Evolutionary conservation across 2,797 vertebrate species (phyloP).

Genomic region (Enteromius fasciolatus): DNA sequence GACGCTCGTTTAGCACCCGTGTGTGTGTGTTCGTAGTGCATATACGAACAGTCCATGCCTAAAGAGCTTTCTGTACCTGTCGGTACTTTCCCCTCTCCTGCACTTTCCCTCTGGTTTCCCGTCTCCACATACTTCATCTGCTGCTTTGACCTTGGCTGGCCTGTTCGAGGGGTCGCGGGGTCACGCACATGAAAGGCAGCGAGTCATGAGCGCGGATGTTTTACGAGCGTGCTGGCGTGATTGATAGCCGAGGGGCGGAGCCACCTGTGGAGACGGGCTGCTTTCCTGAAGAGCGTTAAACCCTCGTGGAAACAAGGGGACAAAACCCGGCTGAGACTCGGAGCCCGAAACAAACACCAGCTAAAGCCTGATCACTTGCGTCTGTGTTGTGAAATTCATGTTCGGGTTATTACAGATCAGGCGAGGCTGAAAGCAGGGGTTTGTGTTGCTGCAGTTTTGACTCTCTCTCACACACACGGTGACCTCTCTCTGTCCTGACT

Average conservation of each 20-base stretch:
- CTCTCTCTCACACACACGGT: background rate
- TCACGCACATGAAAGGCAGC: constrained; percentile 77
- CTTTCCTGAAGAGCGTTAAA: constrained; percentile 55
- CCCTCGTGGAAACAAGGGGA: constrained; percentile 44
- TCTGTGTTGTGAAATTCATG: background rate
- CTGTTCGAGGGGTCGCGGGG: constrained; percentile 67
- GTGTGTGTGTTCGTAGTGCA: background rate
- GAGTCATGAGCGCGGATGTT: constrained; percentile 69
- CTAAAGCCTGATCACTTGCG: background rate
- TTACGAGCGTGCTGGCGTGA: constrained; percentile 77
- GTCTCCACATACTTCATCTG: constrained; percentile 46
- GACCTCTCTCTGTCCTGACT: background rate
- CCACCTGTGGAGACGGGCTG: constrained; percentile 60
- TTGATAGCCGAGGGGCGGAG: constrained; percentile 73
- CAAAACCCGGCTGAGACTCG: constrained; percentile 69
- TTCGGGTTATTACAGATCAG: background rate
- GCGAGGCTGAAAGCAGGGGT: background rate
- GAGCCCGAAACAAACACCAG: background rate
- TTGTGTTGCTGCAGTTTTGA: background rate
- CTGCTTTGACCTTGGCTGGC: constrained; percentile 62
- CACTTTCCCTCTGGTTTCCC: constrained; percentile 32
- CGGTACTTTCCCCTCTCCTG: constrained; percentile 26
- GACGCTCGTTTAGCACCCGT: background rate
- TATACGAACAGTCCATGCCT: background rate
- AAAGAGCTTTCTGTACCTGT: background rate